phyloP scores from a whole-genome alignment of 2,113 vertebrate genomes.

The Puntigrus tetrazona region DNA sequence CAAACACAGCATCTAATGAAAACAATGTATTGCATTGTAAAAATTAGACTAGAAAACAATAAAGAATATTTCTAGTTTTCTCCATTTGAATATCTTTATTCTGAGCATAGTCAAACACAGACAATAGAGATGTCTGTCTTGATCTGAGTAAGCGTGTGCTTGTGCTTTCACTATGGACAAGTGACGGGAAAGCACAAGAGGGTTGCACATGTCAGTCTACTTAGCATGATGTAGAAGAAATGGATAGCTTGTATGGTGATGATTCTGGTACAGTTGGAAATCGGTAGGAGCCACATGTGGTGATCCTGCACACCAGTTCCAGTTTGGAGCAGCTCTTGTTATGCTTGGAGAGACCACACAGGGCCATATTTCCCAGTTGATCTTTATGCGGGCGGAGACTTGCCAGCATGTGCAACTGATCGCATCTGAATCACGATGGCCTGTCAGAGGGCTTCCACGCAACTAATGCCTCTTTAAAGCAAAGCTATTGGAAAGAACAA shows the following conservation, averaged over 20 bases:
- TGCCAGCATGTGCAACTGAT: constrained; percentile 47
- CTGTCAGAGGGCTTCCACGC: neutral
- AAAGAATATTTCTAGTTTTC: neutral
- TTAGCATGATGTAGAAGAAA: constrained; percentile 16
- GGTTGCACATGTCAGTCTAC: neutral
- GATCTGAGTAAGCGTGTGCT: neutral
- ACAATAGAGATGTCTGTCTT: neutral
- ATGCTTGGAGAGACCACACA: constrained; percentile 57
- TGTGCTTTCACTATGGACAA: neutral
- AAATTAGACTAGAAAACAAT: neutral
- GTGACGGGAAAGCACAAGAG: neutral
- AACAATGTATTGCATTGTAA: neutral
- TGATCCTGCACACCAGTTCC: constrained; percentile 9
- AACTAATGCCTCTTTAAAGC: constrained; percentile 30
- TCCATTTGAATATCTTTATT: neutral
- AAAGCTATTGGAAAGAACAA: constrained; percentile 6
- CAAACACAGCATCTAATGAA: neutral
- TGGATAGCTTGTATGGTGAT: constrained; percentile 40
- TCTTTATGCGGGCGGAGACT: constrained; percentile 34
- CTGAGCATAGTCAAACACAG: neutral
- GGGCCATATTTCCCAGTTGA: constrained; percentile 50
- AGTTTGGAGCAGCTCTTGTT: constrained; percentile 42
- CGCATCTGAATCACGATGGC: constrained; percentile 37
- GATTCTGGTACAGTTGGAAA: constrained; percentile 37
- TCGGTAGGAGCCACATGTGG: constrained; percentile 46